A percentile compares a stretch with the other conserved stretches of the same genome.
These are phyloP conservation scores for Lepidochitona cinerea DNA, from an alignment of 2,888 invertebrate genomes.

Conservation along the genomic window DNA sequence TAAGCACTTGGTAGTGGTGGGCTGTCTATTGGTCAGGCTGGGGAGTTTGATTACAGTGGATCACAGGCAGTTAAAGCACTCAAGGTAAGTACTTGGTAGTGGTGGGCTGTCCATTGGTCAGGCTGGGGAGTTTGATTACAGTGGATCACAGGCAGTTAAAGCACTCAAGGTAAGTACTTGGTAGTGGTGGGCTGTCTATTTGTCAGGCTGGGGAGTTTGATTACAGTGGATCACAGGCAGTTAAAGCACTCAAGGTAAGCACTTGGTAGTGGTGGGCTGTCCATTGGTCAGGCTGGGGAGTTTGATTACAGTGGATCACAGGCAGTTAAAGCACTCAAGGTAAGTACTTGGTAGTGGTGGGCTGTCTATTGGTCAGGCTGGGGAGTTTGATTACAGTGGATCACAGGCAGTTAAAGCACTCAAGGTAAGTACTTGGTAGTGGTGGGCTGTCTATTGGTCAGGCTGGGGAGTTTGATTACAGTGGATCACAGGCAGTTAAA, in stretches of 20 bases:
- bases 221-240: too few relatives aligned
- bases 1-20: too few relatives aligned
- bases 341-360: too few relatives aligned
- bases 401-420: slow-evolving; percentile 20
- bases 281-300: too few relatives aligned
- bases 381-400: slow-evolving; percentile 13
- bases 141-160: slow-evolving; percentile 62
- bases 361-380: too few relatives aligned
- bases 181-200: too few relatives aligned
- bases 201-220: too few relatives aligned
- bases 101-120: slow-evolving; percentile 63
- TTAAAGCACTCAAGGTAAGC: too few relatives aligned
- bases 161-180: slow-evolving; percentile 47
- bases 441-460: slow-evolving; percentile 63
- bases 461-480: slow-evolving; percentile 65
- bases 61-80: slow-evolving; percentile 20
- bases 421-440: slow-evolving; percentile 27
- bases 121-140: slow-evolving; percentile 65
- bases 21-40: too few relatives aligned
- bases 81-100: slow-evolving; percentile 27
- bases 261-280: too few relatives aligned
- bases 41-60: slow-evolving; percentile 13
- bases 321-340: too few relatives aligned
- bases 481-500: slow-evolving; percentile 62
- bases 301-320: too few relatives aligned